These are phyloP conservation scores for Amphiura filiformis DNA, from an alignment of 35 echinoderm and acorn worm genomes.

Conservation along the genomic window DNA sequence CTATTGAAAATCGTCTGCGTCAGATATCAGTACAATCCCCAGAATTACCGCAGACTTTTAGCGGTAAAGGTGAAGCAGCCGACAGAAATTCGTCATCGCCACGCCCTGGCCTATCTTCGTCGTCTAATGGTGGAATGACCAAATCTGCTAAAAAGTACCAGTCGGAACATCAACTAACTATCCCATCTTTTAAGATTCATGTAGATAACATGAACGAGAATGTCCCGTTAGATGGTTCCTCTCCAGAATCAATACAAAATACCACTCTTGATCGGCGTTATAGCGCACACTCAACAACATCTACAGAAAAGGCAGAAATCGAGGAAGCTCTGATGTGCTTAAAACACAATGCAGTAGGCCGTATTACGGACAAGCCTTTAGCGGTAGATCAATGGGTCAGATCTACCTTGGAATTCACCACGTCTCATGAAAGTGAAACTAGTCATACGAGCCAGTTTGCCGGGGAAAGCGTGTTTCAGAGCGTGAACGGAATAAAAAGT, in stretches of 20 bases:
- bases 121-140: too few relatives aligned
- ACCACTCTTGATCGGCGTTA: too few relatives aligned
- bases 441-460: too few relatives aligned
- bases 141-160: too few relatives aligned
- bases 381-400: not conserved
- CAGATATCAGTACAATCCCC: not conserved
- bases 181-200: not conserved
- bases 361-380: not conserved
- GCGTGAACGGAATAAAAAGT: constrained; percentile 39
- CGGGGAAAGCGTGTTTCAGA: not conserved
- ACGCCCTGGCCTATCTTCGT: too few relatives aligned
- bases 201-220: not conserved
- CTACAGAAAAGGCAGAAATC: not conserved
- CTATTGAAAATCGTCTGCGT: not conserved
- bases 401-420: not conserved
- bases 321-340: not conserved
- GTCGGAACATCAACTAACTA: too few relatives aligned
- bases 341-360: not conserved
- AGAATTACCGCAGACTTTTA: too few relatives aligned
- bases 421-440: not conserved
- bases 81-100: too few relatives aligned
- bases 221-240: too few relatives aligned
- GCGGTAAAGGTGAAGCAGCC: too few relatives aligned
- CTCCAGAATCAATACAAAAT: too few relatives aligned
- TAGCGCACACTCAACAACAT: not conserved